These are phyloP conservation scores for Sphaerodactylus townsendi DNA, from an alignment of 2,113 vertebrate species.

Conservation along the genomic window DNA sequence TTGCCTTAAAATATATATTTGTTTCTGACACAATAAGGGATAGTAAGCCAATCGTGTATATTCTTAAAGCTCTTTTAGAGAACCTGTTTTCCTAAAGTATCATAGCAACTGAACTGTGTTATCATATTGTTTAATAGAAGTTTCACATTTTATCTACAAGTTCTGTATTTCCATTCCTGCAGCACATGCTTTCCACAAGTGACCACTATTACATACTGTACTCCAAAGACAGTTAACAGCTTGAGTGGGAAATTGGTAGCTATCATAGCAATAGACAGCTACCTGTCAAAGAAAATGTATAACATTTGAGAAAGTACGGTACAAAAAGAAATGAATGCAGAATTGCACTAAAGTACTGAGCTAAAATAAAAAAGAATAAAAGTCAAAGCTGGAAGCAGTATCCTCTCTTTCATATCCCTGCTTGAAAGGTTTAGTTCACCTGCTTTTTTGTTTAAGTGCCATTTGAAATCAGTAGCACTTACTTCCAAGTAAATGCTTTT, in stretches of 20 bases:
- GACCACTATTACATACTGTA: neutral
- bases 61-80: neutral
- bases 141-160: slow-evolving; percentile 20
- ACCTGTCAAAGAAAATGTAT: slow-evolving; percentile 8
- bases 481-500: neutral
- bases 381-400: slow-evolving; percentile 9
- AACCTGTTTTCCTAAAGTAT: neutral
- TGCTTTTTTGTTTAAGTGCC: neutral
- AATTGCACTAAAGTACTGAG: slow-evolving; percentile 8
- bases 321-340: slow-evolving; percentile 4
- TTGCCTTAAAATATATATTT: neutral
- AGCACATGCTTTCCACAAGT: neutral
- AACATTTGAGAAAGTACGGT: neutral
- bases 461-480: neutral
- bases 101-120: neutral
- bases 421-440: neutral
- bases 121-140: neutral
- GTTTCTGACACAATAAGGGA: neutral
- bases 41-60: neutral
- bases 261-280: neutral
- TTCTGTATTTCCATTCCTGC: slow-evolving; percentile 1
- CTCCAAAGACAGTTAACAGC: slow-evolving; percentile 6
- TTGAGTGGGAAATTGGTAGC: slow-evolving; percentile 11
- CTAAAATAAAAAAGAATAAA: neutral
- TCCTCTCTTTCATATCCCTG: neutral